Conservation (phyloP, 2,888 invertebrate genomes). For the Eremobia ochroleuca region DNA sequence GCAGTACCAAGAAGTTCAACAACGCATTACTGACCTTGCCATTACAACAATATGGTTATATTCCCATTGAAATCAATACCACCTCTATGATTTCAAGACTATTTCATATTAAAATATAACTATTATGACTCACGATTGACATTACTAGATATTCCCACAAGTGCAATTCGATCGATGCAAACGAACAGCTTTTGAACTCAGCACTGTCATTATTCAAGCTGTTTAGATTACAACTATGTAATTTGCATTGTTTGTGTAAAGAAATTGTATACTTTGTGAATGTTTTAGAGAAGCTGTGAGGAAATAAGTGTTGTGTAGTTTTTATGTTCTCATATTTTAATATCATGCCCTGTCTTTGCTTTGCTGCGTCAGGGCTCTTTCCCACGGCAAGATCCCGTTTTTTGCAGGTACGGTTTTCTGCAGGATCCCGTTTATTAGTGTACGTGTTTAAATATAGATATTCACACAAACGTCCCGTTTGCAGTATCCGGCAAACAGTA, state of each 20-base stretch:
- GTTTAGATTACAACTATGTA: constrained; percentile 43
- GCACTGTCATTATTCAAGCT: constrained; percentile 41
- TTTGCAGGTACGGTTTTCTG: no score
- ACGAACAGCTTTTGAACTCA: constrained; percentile 33
- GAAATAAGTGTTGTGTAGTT: not conserved
- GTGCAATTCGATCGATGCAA: constrained; percentile 37
- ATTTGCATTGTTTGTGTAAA: constrained; percentile 41
- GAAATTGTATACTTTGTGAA: constrained; percentile 30
- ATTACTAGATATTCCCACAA: constrained; percentile 44
- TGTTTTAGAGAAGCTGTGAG: constrained; percentile 1
- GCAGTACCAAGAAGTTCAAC: not conserved
- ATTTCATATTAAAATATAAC: constrained; percentile 15
- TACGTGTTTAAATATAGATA: no score
- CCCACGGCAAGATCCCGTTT: no score
- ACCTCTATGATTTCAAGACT: not conserved
- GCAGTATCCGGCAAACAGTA: no score
- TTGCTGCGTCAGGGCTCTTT: not conserved
- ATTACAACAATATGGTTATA: not conserved
- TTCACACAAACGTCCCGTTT: no score
- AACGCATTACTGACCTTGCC: constrained; percentile 6
- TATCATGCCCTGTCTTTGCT: not conserved
- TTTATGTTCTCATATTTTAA: no score
- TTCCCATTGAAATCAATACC: constrained; percentile 10
- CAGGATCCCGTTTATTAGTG: no score
- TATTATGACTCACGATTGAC: constrained; percentile 42